These are phyloP conservation scores for Globodera rostochiensis DNA, from an alignment of 1,140 invertebrate species.

Conservation along the genomic window DNA sequence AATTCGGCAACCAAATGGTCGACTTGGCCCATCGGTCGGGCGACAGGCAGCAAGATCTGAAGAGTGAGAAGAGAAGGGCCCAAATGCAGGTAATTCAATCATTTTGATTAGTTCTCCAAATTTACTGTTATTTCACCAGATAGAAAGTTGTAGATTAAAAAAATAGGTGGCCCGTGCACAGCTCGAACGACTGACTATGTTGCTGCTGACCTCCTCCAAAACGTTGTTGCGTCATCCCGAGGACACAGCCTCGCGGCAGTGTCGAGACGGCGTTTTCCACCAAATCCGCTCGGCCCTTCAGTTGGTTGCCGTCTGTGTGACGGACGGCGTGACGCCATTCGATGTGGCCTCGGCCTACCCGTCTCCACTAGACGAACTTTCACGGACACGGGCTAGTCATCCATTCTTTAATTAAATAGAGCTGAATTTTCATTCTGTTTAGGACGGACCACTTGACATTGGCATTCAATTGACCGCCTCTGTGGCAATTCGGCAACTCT, in stretches of 20 bases:
- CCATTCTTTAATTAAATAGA: conserved; percentile 16
- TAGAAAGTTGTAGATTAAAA: neutral
- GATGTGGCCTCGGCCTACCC: conserved; percentile 32
- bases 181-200: conserved; percentile 93
- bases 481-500: conserved; percentile 79
- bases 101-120: conserved; percentile 61
- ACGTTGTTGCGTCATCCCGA: conserved; percentile 90
- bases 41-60: conserved; percentile 75
- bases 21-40: conserved; percentile 87
- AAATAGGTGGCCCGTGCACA: conserved; percentile 43
- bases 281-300: conserved; percentile 96
- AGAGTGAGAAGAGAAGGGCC: conserved; percentile 88
- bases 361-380: conserved; percentile 25
- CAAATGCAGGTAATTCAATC: conserved; percentile 80
- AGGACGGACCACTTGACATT: conserved; percentile 64
- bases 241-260: conserved; percentile 79
- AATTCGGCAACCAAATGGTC: conserved; percentile 97
- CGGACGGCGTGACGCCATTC: conserved; percentile 79
- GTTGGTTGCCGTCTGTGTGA: conserved; percentile 93
- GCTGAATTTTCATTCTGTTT: conserved; percentile 40
- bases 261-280: conserved; percentile 85
- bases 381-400: neutral
- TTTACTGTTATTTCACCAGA: conserved; percentile 76
- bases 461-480: conserved; percentile 74
- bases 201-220: conserved; percentile 88